These are phyloP conservation scores for Lithobates sylvaticus DNA, from an alignment of 2,797 vertebrate genomes.

Conservation along the genomic window DNA sequence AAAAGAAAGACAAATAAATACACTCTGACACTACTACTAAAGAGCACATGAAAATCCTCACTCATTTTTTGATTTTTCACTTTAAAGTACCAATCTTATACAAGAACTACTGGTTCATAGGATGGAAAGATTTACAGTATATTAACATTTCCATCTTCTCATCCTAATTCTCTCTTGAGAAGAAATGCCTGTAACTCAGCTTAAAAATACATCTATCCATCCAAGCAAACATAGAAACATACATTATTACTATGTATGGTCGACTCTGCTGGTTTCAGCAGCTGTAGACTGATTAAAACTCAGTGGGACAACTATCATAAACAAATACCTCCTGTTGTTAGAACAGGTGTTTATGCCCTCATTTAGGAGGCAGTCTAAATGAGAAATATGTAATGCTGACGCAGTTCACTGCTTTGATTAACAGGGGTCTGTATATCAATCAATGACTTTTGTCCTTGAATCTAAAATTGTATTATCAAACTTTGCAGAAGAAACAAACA, in stretches of 20 bases:
- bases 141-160: not conserved
- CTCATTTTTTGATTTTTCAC: no score
- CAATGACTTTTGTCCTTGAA: slow-evolving; percentile 75
- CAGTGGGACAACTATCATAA: slow-evolving; percentile 79
- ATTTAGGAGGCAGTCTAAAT: slow-evolving; percentile 77
- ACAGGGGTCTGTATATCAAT: slow-evolving; percentile 65
- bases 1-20: no score
- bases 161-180: not conserved
- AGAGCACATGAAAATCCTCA: no score
- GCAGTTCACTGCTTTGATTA: slow-evolving; percentile 70
- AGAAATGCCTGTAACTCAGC: slow-evolving; percentile 6
- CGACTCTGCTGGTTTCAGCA: slow-evolving; percentile 73
- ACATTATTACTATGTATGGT: slow-evolving; percentile 65
- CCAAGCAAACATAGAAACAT: slow-evolving; percentile 43
- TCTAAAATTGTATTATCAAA: slow-evolving; percentile 62
- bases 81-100: no score
- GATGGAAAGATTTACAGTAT: not conserved
- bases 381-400: slow-evolving; percentile 71
- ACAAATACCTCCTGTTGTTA: slow-evolving; percentile 81
- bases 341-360: slow-evolving; percentile 80
- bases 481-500: slow-evolving; percentile 34
- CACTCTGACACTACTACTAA: no score
- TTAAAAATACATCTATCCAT: slow-evolving; percentile 35
- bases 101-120: not conserved
- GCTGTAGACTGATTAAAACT: slow-evolving; percentile 80